Percentiles rank a stretch among this genome's conserved stretches.
phyloP scores from a whole-genome alignment of 2,113 vertebrate species.

The Pomatorhinus ruficollis region DNA sequence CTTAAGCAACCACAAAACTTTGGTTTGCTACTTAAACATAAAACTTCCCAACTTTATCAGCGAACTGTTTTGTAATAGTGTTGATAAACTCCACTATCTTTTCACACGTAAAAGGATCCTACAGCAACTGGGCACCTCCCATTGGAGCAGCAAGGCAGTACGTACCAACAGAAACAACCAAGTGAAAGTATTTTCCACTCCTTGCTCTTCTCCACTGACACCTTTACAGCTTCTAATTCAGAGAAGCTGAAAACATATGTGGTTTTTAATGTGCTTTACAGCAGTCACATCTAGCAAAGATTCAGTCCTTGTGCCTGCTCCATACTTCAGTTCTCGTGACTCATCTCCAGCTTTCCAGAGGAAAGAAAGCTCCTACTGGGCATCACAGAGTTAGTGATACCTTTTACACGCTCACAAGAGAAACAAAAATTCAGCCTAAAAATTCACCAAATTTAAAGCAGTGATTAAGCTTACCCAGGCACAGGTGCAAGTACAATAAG shows the following conservation, averaged over 20 bases:
- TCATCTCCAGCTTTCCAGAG: not conserved
- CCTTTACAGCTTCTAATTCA: not conserved
- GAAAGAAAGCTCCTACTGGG: not conserved
- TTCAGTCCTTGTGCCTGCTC: not conserved
- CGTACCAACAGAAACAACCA: not conserved
- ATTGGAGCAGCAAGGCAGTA: not conserved
- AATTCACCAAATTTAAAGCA: not conserved
- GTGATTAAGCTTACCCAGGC: not conserved
- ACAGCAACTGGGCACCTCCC: not conserved
- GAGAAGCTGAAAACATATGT: not conserved
- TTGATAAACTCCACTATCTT: not conserved
- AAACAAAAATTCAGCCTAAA: not conserved
- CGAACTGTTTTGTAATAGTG: not conserved
- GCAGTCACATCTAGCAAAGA: not conserved
- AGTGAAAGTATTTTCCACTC: not conserved
- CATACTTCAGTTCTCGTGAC: not conserved
- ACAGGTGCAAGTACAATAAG: not conserved
- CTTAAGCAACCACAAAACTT: not conserved
- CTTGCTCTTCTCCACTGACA: not conserved
- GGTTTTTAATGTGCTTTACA: not conserved
- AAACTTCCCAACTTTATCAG: not conserved
- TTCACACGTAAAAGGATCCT: not conserved
- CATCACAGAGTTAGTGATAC: not conserved
- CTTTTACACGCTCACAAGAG: not conserved
- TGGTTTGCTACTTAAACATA: not conserved